phyloP scores from a whole-genome alignment of 1,140 invertebrate genomes.

The Panagrolaimus sp. region DNA sequence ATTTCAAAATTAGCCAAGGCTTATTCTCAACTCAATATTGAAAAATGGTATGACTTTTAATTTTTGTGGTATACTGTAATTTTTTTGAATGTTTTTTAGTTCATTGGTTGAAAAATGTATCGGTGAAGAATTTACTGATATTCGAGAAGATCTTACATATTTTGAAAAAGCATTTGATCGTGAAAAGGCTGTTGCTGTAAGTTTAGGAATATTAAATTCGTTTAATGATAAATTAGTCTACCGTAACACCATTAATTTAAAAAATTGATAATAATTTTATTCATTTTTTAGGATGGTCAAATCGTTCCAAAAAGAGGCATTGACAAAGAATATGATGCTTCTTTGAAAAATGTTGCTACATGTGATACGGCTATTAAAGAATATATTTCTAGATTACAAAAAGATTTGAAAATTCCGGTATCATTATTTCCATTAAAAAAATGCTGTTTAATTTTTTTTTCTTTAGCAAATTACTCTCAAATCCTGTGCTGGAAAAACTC shows the following conservation, averaged over 20 bases:
- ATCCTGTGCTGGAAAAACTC: constrained; percentile 75
- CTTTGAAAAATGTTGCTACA: constrained; percentile 67
- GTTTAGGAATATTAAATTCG: too few species aligned
- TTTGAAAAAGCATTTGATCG: constrained; percentile 69
- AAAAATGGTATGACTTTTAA: constrained; percentile 60
- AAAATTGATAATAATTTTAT: too few species aligned
- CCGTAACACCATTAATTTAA: too few species aligned
- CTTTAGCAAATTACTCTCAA: constrained; percentile 68
- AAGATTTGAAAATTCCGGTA: constrained; percentile 70
- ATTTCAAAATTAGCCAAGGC: constrained; percentile 13
- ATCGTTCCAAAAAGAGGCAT: constrained; percentile 78
- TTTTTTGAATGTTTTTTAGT: constrained; percentile 34
- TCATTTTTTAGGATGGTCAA: constrained; percentile 73
- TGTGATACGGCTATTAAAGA: constrained; percentile 69
- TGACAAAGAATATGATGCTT: constrained; percentile 79
- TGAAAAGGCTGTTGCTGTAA: background rate
- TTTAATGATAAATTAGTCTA: too few species aligned
- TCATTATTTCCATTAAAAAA: constrained; percentile 26
- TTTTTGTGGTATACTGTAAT: constrained; percentile 38
- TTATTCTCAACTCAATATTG: constrained; percentile 15
- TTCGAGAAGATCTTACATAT: constrained; percentile 71
- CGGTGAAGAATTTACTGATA: constrained; percentile 72
- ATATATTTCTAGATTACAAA: constrained; percentile 72
- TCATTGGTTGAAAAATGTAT: constrained; percentile 63
- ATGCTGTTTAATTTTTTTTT: constrained; percentile 20